A percentile compares a stretch with the other conserved stretches of the same genome.
Evolutionary conservation across 2,888 invertebrate species (phyloP).

Genomic region (Megamerina dolium): DNA sequence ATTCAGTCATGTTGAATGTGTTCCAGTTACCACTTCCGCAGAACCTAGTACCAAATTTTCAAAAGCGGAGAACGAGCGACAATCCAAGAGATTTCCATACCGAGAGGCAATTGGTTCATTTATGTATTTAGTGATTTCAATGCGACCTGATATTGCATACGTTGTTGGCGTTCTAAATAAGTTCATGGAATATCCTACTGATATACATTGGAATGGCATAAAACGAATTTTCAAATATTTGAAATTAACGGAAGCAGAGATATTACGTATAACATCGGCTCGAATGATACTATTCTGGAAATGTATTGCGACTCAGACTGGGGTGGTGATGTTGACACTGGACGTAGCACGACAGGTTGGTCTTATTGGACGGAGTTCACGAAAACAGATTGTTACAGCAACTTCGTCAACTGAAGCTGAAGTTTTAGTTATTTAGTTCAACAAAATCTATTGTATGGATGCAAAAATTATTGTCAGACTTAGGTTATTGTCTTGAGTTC

Average conservation of each 20-base stretch:
- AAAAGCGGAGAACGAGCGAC: neutral
- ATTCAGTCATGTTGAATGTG: conserved; percentile 10
- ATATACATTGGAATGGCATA: conserved; percentile 8
- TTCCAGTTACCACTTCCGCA: conserved; percentile 3
- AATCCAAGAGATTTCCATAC: conserved; percentile 6
- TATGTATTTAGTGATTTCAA: conserved; percentile 10
- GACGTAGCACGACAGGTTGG: conserved; percentile 11
- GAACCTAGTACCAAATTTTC: conserved; percentile 6
- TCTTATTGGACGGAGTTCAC: conserved; percentile 13
- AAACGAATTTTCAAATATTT: conserved; percentile 14
- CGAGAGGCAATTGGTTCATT: conserved; percentile 12
- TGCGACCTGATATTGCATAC: conserved; percentile 12
- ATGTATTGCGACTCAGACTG: conserved; percentile 14
- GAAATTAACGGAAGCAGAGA: conserved; percentile 6
- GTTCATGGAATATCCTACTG: conserved; percentile 9
- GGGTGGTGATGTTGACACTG: conserved; percentile 10
- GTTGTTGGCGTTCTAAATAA: conserved; percentile 10
- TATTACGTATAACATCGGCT: conserved; percentile 6
- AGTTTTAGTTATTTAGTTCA: conserved; percentile 2
- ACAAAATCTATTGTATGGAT: conserved; percentile 3
- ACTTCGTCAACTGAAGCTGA: conserved; percentile 6
- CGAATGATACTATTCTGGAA: conserved; percentile 1
- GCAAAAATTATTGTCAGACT: conserved; percentile 1
- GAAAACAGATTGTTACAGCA: conserved; percentile 12
- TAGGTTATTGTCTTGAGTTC: too few relatives aligned